Evolutionary conservation across 2,113 vertebrate species (phyloP), one percentile per base, ranked within the genome.

Genomic region (Phrynocephalus versicolor): DNA sequence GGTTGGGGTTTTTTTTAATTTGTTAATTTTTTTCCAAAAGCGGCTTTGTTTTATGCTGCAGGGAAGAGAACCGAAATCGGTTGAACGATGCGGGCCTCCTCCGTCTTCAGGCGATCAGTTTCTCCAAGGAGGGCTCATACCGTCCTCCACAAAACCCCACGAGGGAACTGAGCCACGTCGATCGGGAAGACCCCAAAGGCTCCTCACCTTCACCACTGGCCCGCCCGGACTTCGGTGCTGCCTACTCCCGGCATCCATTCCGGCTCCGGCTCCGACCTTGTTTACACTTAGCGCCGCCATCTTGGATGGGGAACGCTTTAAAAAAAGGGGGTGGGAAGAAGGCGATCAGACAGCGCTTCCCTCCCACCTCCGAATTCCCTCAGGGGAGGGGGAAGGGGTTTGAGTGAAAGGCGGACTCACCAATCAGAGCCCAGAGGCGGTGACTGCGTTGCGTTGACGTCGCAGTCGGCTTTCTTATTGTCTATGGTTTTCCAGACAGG

Each of bases 181-280:
- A 67, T 41, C 65, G 77, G 73, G 30, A 37, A 19, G 30, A 21
- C 19, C 58, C 60, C 16, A 6, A 19, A 51, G 18, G 12, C 65
- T 0, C 74, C 95, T 95, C 92, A 99, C 98, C 98, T 99, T 99
- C 33, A 98, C 98, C 0, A 96, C 93, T 1, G 95, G 87, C 3
- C 97, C 94, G 0, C 83, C 88, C 7, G 96, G 58, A 45, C 82
- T 95, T 81, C 90, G 72, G 76, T 96, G 96, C 89, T 97, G 97
- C 83, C 97, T 96, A 82, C 91, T 79, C 86, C 96, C 94, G 1
- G 95, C 74, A 65, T 98, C 97, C 92, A 95, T 91, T 82, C 94
- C 96, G 0, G 93, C 91, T 23, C 91, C 90, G 21, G 92, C 67
- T 78, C 95, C 95, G n/a, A 95, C 94, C 95, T 97, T 98, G 96